phyloP scores from a whole-genome alignment of 2,888 invertebrate species.

The Tipula unca region DNA sequence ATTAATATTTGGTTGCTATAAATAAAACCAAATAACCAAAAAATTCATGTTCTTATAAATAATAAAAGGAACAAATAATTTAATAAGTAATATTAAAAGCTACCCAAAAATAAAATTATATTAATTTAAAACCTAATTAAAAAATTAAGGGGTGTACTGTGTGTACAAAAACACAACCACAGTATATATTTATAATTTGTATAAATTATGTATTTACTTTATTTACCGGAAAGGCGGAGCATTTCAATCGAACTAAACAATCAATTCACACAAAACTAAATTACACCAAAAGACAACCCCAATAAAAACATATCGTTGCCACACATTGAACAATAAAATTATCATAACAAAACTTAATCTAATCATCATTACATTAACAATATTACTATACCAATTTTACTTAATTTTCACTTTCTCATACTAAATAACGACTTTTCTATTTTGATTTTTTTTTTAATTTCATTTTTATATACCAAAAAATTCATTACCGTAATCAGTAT shows the following conservation, averaged over 20 bases:
- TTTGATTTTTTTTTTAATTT: not conserved
- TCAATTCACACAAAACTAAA: not conserved
- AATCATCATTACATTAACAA: not conserved
- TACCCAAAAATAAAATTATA: too few species aligned
- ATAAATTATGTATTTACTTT: too few species aligned
- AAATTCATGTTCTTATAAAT: too few species aligned
- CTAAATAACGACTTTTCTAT: not conserved
- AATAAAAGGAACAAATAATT: too few species aligned
- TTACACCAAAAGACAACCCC: not conserved
- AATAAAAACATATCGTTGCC: not conserved
- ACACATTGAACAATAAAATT: not conserved
- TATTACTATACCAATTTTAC: not conserved
- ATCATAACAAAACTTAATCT: not conserved
- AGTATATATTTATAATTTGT: too few species aligned
- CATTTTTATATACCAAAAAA: not conserved
- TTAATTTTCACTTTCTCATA: not conserved
- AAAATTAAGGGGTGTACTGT: too few species aligned
- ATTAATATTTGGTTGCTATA: too few species aligned
- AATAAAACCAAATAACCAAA: too few species aligned
- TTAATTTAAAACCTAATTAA: too few species aligned
- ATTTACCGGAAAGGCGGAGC: too few species aligned
- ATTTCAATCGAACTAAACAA: not conserved
- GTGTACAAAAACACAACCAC: too few species aligned
- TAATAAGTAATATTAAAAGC: too few species aligned
- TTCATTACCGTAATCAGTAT: slow-evolving; percentile 4